Conservation (phyloP, 2,797 vertebrate genomes). For the Corythornis leucogaster region DNA sequence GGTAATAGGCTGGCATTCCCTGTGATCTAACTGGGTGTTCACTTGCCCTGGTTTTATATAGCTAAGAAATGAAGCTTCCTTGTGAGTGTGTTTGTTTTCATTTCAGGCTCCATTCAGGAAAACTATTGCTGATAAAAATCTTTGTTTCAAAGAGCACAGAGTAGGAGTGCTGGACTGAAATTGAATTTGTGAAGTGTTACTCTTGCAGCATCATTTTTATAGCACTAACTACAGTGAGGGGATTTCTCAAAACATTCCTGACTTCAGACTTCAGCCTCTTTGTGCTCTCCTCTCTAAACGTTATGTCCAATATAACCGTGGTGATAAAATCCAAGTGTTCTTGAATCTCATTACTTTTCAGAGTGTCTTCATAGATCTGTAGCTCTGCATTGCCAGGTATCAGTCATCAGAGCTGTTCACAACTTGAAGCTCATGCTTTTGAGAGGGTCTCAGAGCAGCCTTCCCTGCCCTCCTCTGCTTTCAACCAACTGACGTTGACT, state of each 20-base stretch:
- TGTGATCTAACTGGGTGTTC: background rate
- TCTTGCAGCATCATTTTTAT: background rate
- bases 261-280: background rate
- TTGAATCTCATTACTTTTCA: background rate
- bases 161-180: background rate
- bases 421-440: background rate
- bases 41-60: background rate
- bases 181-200: background rate
- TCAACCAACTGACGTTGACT: background rate
- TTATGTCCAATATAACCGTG: background rate
- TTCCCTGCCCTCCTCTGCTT: background rate
- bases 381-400: background rate
- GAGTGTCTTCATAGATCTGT: background rate
- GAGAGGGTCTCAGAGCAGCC: background rate
- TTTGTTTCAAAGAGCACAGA: background rate
- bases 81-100: background rate
- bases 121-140: slow-evolving; percentile 35
- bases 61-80: background rate
- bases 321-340: background rate
- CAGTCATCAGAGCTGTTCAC: background rate
- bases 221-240: background rate
- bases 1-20: background rate
- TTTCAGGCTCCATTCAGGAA: slow-evolving; percentile 29
- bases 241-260: background rate
- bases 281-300: background rate